phyloP scores from a whole-genome alignment of 2,113 vertebrate genomes.

The Eolophus roseicapilla region DNA sequence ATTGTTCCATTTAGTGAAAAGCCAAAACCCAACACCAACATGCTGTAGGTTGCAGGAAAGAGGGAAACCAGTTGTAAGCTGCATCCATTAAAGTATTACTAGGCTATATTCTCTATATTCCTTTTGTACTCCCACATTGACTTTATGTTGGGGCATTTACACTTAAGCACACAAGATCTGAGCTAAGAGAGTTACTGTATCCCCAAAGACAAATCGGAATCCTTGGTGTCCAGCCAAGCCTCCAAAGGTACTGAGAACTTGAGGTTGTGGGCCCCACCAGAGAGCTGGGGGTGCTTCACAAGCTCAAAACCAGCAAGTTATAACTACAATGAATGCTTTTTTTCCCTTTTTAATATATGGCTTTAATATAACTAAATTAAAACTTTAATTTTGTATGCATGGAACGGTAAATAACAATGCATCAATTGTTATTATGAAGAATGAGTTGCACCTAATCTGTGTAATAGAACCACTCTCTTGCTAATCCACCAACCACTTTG shows the following conservation, averaged over 20 bases:
- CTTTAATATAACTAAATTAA: not conserved
- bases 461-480: not conserved
- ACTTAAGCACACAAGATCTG: not conserved
- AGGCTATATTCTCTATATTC: not conserved
- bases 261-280: not conserved
- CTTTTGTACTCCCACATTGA: not conserved
- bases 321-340: not conserved
- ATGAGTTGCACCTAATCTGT: not conserved
- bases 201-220: not conserved
- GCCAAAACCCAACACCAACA: not conserved
- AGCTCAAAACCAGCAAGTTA: not conserved
- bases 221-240: not conserved
- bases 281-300: not conserved
- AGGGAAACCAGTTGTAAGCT: not conserved
- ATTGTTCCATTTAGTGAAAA: not conserved
- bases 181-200: not conserved
- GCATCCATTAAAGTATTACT: not conserved
- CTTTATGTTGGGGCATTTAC: not conserved
- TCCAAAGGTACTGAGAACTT: not conserved
- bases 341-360: not conserved
- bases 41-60: not conserved
- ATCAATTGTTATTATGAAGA: not conserved
- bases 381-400: not conserved
- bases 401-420: not conserved
- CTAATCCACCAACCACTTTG: not conserved